phyloP scores from a whole-genome alignment of 2,113 vertebrate genomes.

The Macroglossus sobrinus region DNA sequence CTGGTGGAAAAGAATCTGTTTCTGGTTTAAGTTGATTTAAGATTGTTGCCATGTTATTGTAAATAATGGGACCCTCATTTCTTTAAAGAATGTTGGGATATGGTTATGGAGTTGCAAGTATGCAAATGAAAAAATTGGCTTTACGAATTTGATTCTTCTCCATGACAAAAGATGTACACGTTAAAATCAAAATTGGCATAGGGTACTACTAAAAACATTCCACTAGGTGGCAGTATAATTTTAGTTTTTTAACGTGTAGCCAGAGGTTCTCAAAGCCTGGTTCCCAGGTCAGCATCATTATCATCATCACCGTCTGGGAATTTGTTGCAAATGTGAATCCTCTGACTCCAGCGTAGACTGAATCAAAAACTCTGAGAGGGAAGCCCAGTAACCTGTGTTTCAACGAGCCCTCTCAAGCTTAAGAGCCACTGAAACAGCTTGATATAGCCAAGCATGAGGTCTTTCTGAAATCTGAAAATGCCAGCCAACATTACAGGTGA shows the following conservation, averaged over 20 bases:
- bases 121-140: slow-evolving; percentile 26
- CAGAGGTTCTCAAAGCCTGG: neutral
- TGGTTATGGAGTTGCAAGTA: slow-evolving; percentile 2
- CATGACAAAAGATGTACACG: neutral
- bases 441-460: neutral
- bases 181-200: neutral
- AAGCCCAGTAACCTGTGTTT: neutral
- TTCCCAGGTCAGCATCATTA: accelerated
- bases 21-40: slow-evolving; percentile 66
- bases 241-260: neutral
- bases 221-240: slow-evolving; percentile 67
- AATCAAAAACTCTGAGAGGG: neutral
- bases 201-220: neutral
- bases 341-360: neutral
- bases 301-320: neutral
- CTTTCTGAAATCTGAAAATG: neutral
- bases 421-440: neutral
- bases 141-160: slow-evolving; percentile 46
- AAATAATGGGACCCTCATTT: slow-evolving; percentile 56
- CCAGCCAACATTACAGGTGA: neutral
- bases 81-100: slow-evolving; percentile 48
- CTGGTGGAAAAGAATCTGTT: slow-evolving; percentile 72
- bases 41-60: slow-evolving; percentile 53
- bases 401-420: neutral
- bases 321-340: neutral